These are phyloP conservation scores for Lucinisca nassula DNA, from an alignment of 2,888 invertebrate genomes.

Conservation along the genomic window DNA sequence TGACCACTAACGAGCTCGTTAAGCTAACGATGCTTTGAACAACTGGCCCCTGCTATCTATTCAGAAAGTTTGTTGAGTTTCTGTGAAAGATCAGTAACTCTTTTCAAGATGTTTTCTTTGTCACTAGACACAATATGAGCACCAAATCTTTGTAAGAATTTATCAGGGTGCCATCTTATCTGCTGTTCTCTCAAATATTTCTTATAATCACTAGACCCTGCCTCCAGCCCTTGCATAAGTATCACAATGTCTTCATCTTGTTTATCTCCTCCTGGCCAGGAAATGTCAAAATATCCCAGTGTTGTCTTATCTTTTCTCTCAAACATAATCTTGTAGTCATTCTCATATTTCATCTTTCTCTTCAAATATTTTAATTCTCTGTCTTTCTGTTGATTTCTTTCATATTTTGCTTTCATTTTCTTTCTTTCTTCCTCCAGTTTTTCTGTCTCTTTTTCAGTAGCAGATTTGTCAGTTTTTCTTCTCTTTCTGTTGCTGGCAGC, in stretches of 20 bases:
- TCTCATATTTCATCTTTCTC: conserved; percentile 75
- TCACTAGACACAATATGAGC: conserved; percentile 72
- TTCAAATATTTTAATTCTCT: conserved; percentile 54
- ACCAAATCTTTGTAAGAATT: conserved; percentile 84
- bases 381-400: conserved; percentile 61
- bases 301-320: conserved; percentile 40
- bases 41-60: no score
- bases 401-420: conserved; percentile 75
- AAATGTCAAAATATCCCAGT: conserved; percentile 78
- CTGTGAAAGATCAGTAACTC: conserved; percentile 85
- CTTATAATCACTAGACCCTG: conserved; percentile 61
- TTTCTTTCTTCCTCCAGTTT: conserved; percentile 67
- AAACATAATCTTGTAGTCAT: conserved; percentile 67
- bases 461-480: conserved; percentile 35
- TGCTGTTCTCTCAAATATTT: conserved; percentile 82
- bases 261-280: conserved; percentile 80
- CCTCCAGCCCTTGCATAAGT: conserved; percentile 78
- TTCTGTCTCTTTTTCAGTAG: conserved; percentile 19
- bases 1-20: no score
- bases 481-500: conserved; percentile 14
- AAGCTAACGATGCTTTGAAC: no score
- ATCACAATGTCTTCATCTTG: conserved; percentile 70
- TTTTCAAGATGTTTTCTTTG: conserved; percentile 75
- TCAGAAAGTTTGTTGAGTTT: conserved; percentile 76
- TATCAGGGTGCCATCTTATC: conserved; percentile 86